Percentiles rank a stretch among this genome's conserved stretches.
phyloP scores from a whole-genome alignment of 2,888 invertebrate genomes.

The Petrolisthes cinctipes region DNA sequence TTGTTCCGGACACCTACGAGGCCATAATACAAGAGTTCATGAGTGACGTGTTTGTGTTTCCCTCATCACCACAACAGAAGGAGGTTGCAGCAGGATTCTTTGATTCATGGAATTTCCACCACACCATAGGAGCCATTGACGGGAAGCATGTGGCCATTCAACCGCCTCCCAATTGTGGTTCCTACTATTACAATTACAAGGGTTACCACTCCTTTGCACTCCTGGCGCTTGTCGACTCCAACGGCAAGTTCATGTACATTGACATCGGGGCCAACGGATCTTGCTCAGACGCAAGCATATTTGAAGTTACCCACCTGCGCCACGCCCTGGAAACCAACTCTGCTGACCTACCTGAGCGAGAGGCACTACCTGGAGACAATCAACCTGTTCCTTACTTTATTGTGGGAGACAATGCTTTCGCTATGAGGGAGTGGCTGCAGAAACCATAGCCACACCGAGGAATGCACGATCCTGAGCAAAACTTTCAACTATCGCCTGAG shows the following conservation, averaged over 20 bases:
- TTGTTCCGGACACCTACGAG: slow-evolving; percentile 24
- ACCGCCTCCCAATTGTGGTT: neutral
- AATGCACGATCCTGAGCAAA: neutral
- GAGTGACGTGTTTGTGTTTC: slow-evolving; percentile 4
- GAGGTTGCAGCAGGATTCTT: neutral
- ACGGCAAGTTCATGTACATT: neutral
- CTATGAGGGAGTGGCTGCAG: neutral
- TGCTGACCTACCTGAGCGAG: neutral
- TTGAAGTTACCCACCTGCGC: slow-evolving; percentile 5
- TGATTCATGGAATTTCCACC: slow-evolving; percentile 21
- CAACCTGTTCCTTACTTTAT: too few relatives aligned
- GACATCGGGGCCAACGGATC: neutral
- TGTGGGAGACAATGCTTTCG: slow-evolving; percentile 4
- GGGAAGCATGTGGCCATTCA: neutral
- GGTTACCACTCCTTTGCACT: neutral
- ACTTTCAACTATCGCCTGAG: slow-evolving; percentile 17
- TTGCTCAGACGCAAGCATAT: neutral
- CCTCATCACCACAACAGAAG: slow-evolving; percentile 19
- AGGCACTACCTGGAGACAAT: neutral
- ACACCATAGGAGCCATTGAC: neutral
- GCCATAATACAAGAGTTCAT: slow-evolving; percentile 14
- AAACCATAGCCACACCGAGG: neutral
- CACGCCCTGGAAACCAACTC: neutral
- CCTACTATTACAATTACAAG: slow-evolving; percentile 13
- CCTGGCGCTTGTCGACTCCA: slow-evolving; percentile 6